Conservation (phyloP, 2,113 vertebrate species). For the Dasyornis broadbenti region DNA sequence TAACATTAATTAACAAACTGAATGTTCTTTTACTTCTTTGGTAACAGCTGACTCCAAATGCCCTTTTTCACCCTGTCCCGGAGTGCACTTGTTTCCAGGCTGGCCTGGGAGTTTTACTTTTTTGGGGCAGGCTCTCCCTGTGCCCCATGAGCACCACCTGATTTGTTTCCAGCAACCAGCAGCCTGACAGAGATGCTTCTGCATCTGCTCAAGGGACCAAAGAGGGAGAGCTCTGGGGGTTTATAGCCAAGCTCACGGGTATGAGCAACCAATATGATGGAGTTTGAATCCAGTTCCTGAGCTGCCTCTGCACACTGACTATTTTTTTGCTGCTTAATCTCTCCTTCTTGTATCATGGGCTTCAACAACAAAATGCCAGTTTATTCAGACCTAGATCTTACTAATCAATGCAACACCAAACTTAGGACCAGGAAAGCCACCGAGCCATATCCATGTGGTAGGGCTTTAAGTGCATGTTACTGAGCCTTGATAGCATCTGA, state of each 20-base stretch:
- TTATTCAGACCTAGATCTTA: background rate
- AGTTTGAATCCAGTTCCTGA: background rate
- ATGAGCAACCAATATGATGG: background rate
- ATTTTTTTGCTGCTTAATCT: background rate
- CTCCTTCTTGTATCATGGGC: background rate
- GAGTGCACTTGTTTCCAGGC: background rate
- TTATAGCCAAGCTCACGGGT: background rate
- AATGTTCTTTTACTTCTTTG: background rate
- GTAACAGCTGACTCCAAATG: background rate
- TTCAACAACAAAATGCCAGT: background rate
- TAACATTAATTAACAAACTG: background rate
- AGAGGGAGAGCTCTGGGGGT: background rate
- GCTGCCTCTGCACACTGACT: background rate
- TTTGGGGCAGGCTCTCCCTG: background rate
- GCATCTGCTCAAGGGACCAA: background rate
- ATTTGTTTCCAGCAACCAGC: background rate
- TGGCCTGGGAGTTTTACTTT: background rate
- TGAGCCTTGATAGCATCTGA: background rate
- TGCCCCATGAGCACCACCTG: rapidly evolving
- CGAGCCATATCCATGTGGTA: rapidly evolving
- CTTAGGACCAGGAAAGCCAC: background rate
- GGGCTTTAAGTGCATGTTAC: rapidly evolving
- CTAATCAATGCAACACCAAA: background rate
- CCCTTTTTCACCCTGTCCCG: background rate
- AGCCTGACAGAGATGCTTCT: background rate